Percentiles rank a stretch among this genome's conserved stretches.
phyloP scores from a whole-genome alignment of 2,888 invertebrate species.

The Loripinus fragilis region DNA sequence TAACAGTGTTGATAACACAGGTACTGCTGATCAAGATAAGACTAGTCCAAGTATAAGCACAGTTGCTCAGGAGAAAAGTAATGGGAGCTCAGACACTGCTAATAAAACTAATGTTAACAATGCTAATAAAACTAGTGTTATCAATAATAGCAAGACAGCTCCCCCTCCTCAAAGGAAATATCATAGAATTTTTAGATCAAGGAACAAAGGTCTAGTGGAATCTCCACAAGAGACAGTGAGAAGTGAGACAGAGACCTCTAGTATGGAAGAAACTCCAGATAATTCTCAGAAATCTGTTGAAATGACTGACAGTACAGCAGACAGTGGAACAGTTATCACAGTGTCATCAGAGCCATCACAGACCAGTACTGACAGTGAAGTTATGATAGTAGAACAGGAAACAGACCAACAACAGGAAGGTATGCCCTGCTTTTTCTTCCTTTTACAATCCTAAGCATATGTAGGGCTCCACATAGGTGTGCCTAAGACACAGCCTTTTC shows the following conservation, averaged over 20 bases:
- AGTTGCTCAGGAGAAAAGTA: not conserved
- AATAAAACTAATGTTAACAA: constrained; percentile 18
- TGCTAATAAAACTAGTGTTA: constrained; percentile 25
- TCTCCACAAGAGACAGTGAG: not conserved
- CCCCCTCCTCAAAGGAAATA: constrained; percentile 44
- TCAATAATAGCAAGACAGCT: constrained; percentile 23
- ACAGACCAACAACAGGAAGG: not conserved
- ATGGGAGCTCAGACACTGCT: no score
- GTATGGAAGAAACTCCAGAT: not conserved
- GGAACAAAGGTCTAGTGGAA: constrained; percentile 53
- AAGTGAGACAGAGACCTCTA: not conserved
- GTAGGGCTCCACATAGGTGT: not conserved
- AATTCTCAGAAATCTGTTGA: not conserved
- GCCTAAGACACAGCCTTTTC: no score
- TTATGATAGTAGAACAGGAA: not conserved
- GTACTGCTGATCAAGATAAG: not conserved
- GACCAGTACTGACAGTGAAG: not conserved
- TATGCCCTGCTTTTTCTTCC: not conserved
- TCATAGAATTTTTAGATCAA: constrained; percentile 63
- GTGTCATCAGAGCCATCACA: not conserved
- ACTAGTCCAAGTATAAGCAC: not conserved
- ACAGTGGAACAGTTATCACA: not conserved
- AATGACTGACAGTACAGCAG: not conserved
- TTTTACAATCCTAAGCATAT: not conserved
- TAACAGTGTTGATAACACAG: not conserved